Conservation (phyloP, 2,888 invertebrate genomes). For the Agonum fuliginosum region DNA sequence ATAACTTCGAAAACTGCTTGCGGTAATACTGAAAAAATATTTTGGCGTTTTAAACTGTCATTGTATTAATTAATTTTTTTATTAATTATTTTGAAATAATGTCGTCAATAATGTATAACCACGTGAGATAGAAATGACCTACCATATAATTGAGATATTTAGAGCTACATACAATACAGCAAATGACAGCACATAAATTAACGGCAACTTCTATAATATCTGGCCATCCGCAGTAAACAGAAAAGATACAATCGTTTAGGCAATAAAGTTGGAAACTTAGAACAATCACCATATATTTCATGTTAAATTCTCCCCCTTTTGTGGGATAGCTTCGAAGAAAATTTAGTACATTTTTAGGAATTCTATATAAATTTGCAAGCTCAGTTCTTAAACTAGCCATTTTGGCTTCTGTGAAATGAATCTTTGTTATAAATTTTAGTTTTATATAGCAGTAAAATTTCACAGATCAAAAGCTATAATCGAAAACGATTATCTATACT, state of each 20-base stretch:
- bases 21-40: background rate
- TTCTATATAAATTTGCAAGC: background rate
- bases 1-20: background rate
- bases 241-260: background rate
- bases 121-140: no score
- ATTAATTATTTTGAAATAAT: background rate
- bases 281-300: background rate
- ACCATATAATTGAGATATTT: constrained; percentile 4
- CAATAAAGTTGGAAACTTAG: background rate
- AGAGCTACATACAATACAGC: background rate
- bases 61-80: background rate
- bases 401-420: background rate
- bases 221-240: background rate
- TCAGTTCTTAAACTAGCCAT: background rate
- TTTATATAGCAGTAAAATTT: no score
- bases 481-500: no score
- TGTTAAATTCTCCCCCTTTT: background rate
- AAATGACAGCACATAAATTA: background rate
- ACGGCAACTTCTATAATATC: constrained; percentile 1
- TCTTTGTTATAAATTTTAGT: no score
- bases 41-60: background rate
- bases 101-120: background rate
- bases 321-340: background rate
- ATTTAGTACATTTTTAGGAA: background rate
- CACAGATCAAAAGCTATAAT: no score